phyloP scores from a whole-genome alignment of 1,140 invertebrate genomes.

The Drosophila erecta region DNA sequence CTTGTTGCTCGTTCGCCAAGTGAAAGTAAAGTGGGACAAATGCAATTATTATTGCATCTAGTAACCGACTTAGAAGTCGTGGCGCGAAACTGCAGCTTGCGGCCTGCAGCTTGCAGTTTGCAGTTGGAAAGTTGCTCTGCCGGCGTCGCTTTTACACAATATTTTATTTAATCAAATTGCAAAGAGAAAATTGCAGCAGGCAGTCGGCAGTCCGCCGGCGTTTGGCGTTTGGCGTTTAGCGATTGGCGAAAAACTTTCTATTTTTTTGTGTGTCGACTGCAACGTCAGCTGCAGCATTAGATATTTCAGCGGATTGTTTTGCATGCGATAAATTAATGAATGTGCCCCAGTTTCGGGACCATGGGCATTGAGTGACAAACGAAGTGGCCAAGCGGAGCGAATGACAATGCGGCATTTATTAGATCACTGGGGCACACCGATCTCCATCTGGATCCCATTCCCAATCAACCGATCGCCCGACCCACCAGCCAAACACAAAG shows the following conservation, averaged over 20 bases:
- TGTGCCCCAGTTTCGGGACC: conserved; percentile 62
- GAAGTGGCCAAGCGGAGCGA: conserved; percentile 43
- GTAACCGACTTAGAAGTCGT: conserved; percentile 82
- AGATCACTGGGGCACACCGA: conserved; percentile 51
- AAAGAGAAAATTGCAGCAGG: conserved; percentile 79
- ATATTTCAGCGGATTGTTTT: conserved; percentile 55
- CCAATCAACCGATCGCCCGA: background rate
- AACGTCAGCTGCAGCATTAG: conserved; percentile 56
- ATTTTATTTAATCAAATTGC: conserved; percentile 83
- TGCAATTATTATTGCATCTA: conserved; percentile 84
- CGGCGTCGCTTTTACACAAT: conserved; percentile 79
- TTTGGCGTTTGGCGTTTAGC: conserved; percentile 59
- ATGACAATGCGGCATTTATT: conserved; percentile 57
- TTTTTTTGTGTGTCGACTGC: conserved; percentile 74
- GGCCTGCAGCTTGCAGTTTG: conserved; percentile 27
- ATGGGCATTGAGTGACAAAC: conserved; percentile 58
- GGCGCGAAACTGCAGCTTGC: conserved; percentile 39
- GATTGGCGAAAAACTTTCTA: conserved; percentile 75
- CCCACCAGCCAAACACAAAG: conserved; percentile 4
- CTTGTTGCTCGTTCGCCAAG: conserved; percentile 61
- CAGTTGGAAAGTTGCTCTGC: conserved; percentile 73
- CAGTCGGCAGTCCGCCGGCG: conserved; percentile 7
- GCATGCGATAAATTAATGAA: conserved; percentile 76
- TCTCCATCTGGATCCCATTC: conserved; percentile 16
- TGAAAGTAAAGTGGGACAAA: conserved; percentile 85